These are phyloP conservation scores for Anabas testudineus DNA, from an alignment of 2,797 vertebrate species.

Conservation along the genomic window DNA sequence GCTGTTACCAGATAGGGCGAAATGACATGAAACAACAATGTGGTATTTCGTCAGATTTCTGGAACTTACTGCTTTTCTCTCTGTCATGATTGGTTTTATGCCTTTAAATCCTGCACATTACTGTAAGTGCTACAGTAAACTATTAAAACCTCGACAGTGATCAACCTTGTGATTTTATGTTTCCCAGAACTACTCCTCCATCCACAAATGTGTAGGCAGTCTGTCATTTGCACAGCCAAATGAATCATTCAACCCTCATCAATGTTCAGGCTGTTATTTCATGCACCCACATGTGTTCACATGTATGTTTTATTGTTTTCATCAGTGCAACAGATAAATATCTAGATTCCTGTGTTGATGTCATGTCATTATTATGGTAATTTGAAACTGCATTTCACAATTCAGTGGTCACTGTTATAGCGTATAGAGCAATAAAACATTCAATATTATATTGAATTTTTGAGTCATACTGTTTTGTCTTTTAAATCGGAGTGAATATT, in stretches of 20 bases:
- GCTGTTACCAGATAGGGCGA: conserved; percentile 9
- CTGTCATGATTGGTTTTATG: not conserved
- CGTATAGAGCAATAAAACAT: not conserved
- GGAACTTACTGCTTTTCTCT: not conserved
- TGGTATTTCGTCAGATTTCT: not conserved
- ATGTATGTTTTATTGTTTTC: conserved; percentile 4
- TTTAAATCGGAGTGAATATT: not conserved
- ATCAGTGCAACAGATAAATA: not conserved
- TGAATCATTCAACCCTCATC: conserved; percentile 25
- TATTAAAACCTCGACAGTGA: not conserved
- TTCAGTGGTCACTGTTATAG: not conserved
- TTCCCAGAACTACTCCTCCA: conserved; percentile 11
- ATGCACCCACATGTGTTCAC: not conserved
- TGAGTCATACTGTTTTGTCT: not conserved
- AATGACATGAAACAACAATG: conserved; percentile 33
- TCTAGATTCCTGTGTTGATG: not conserved
- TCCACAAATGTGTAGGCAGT: conserved; percentile 1
- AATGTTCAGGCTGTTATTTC: conserved; percentile 6
- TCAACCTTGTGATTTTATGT: conserved; percentile 22
- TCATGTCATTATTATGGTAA: conserved; percentile 2
- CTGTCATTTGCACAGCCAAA: conserved; percentile 17
- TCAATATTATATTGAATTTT: not conserved
- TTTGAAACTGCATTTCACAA: conserved; percentile 1
- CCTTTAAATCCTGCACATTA: not conserved
- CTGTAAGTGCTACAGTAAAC: not conserved